Percentiles rank a stretch among this genome's conserved stretches.
Evolutionary conservation across 2,888 invertebrate species (phyloP).

Genomic region (Dysmachus trigonus): DNA sequence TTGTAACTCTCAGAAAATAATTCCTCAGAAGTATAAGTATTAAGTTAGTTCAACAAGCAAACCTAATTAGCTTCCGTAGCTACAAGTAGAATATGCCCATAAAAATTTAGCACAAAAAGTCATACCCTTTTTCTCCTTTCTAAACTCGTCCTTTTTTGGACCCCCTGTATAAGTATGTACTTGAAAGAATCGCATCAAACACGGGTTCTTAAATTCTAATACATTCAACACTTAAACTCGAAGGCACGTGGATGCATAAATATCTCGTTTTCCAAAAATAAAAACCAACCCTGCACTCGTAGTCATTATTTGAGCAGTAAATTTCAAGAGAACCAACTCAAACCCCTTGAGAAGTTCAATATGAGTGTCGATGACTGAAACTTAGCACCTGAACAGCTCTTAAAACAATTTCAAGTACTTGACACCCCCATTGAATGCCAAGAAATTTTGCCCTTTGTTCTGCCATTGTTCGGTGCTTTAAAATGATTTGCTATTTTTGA

Average conservation of each 20-base stretch:
- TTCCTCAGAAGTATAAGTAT: no score
- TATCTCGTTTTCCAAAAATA: not conserved
- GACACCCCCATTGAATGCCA: not conserved
- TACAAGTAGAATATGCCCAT: no score
- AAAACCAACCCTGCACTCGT: not conserved
- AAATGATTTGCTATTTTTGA: not conserved
- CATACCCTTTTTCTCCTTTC: no score
- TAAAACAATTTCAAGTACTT: constrained; percentile 25
- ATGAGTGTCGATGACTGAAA: constrained; percentile 10
- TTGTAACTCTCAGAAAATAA: no score
- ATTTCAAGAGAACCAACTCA: not conserved
- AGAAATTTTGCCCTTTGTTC: not conserved
- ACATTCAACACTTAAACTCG: not conserved
- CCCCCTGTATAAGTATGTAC: no score
- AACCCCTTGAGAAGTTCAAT: not conserved
- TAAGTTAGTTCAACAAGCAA: no score
- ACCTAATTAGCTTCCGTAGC: no score
- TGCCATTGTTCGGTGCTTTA: not conserved
- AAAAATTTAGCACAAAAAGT: no score
- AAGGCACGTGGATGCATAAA: not conserved
- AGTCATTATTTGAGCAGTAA: not conserved
- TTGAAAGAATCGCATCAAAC: no score
- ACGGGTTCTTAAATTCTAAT: no score
- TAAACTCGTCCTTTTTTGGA: no score
- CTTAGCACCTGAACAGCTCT: constrained; percentile 13